Conservation (phyloP, 2,797 vertebrate species). For the Anguilla pacifica region DNA sequence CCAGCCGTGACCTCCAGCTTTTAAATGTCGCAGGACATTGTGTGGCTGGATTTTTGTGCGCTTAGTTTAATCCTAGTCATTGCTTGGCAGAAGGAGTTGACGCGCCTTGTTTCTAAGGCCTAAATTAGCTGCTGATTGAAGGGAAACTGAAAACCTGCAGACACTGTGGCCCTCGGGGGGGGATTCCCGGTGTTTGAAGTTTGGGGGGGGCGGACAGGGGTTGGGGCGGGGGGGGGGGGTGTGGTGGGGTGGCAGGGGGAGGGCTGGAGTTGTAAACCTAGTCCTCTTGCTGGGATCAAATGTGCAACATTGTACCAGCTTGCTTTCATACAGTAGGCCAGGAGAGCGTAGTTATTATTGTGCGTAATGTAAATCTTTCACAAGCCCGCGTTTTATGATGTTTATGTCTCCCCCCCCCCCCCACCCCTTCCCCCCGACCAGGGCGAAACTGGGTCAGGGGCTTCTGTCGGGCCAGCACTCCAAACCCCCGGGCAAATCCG, state of each 20-base stretch:
- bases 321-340: not conserved
- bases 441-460: conserved; percentile 95
- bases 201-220: not conserved
- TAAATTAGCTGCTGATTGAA: not conserved
- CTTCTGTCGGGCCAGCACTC: conserved; percentile 96
- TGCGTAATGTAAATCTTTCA: not conserved
- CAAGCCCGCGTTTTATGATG: not conserved
- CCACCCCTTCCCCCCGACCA: conserved; percentile 54
- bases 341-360: not conserved
- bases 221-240: no score
- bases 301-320: not conserved
- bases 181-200: not conserved
- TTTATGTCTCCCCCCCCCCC: not conserved
- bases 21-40: not conserved
- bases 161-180: not conserved
- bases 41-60: not conserved
- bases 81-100: not conserved
- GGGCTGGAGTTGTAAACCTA: not conserved
- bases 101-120: not conserved
- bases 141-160: not conserved
- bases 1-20: not conserved
- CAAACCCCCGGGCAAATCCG: conserved; percentile 96
- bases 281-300: not conserved
- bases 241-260: not conserved
- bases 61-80: not conserved